Evolutionary conservation across 2,888 invertebrate species (phyloP).

Genomic region (Coenonympha arcania): DNA sequence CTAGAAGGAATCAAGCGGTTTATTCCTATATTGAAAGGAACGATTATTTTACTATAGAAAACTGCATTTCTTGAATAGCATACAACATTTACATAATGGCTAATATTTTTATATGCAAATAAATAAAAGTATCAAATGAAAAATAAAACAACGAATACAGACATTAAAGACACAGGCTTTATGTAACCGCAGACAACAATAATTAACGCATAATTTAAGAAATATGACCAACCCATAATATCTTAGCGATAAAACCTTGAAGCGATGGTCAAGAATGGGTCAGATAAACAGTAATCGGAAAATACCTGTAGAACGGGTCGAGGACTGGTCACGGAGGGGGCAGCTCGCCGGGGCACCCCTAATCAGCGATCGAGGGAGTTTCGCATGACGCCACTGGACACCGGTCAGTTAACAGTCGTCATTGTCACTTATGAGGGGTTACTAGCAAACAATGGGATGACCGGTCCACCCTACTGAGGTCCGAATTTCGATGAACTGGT

Average conservation of each 20-base stretch:
- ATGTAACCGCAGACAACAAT: neutral
- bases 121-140: too few relatives aligned
- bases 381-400: constrained; percentile 59
- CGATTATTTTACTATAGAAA: too few relatives aligned
- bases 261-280: constrained; percentile 38
- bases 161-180: constrained; percentile 1
- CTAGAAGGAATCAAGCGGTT: too few relatives aligned
- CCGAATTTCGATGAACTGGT: constrained; percentile 39
- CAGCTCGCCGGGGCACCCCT: constrained; percentile 54
- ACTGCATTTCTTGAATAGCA: too few relatives aligned
- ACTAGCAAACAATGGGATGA: constrained; percentile 60
- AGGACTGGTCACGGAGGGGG: constrained; percentile 54
- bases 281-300: constrained; percentile 43
- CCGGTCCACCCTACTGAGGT: constrained; percentile 47
- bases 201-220: neutral
- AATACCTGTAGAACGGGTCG: constrained; percentile 66
- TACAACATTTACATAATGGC: too few relatives aligned
- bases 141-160: too few relatives aligned
- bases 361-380: constrained; percentile 59
- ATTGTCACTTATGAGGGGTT: constrained; percentile 60
- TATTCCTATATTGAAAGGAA: too few relatives aligned
- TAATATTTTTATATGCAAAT: too few relatives aligned
- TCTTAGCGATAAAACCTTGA: constrained; percentile 27
- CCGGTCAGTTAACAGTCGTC: constrained; percentile 51
- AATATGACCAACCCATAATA: neutral